A percentile compares a stretch with the other conserved stretches of the same genome.
These are phyloP conservation scores for Numenius phaeopus DNA, from an alignment of 2,797 vertebrate genomes.

Conservation along the genomic window DNA sequence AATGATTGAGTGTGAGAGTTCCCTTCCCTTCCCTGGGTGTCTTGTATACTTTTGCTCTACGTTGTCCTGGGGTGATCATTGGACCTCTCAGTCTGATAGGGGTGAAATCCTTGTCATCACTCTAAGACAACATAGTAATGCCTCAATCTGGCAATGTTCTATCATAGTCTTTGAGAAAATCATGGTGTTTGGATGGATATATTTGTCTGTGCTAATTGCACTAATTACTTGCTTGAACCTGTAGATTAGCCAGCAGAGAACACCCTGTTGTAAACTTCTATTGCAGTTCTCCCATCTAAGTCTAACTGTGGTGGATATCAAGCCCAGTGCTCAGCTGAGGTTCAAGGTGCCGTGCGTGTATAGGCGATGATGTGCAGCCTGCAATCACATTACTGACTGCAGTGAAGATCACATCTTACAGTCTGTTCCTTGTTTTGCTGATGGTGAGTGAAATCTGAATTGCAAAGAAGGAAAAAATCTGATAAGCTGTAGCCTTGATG, in stretches of 20 bases:
- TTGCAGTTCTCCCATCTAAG: neutral
- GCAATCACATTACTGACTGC: neutral
- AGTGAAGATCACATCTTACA: neutral
- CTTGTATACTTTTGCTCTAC: neutral
- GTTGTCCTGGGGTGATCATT: neutral
- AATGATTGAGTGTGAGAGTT: neutral
- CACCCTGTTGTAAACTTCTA: neutral
- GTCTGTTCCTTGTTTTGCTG: neutral
- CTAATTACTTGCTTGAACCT: neutral
- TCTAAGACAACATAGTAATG: neutral
- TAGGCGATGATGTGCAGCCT: neutral
- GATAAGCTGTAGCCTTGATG: neutral
- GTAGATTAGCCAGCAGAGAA: neutral
- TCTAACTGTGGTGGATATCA: neutral
- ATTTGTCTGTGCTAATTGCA: neutral
- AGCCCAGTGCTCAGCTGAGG: neutral
- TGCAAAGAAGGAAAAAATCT: neutral
- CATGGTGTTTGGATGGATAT: neutral
- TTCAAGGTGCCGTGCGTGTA: neutral
- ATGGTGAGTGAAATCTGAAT: neutral
- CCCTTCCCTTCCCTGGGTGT: neutral
- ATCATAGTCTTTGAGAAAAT: neutral
- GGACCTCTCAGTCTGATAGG: neutral
- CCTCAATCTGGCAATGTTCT: neutral
- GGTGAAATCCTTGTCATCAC: neutral